These are phyloP conservation scores for Euphydryas editha DNA, from an alignment of 2,888 invertebrate genomes.

Conservation along the genomic window DNA sequence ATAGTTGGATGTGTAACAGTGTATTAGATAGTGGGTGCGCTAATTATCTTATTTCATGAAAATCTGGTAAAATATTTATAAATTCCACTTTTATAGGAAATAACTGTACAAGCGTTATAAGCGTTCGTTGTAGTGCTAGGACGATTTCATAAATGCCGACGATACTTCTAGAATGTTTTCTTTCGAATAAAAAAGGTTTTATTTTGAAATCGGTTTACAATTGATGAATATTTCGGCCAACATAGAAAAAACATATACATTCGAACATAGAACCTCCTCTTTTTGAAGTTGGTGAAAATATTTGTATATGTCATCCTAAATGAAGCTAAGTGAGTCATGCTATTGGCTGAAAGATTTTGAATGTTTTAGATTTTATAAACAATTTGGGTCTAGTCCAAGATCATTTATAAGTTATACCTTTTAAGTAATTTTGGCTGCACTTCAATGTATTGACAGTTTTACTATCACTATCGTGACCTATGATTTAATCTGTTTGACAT, in stretches of 20 bases:
- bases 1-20: no score
- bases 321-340: slow-evolving; percentile 11
- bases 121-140: no score
- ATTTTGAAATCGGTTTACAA: no score
- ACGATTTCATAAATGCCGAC: no score
- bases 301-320: neutral
- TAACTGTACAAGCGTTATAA: no score
- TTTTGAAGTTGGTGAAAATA: neutral
- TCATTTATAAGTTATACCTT: slow-evolving; percentile 18
- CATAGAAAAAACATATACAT: neutral
- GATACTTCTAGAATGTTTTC: no score
- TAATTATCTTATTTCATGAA: no score
- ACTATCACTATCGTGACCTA: slow-evolving; percentile 19
- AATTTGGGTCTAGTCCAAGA: slow-evolving; percentile 14
- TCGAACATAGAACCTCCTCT: neutral
- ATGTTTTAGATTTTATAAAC: slow-evolving; percentile 11
- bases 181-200: no score
- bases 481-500: neutral
- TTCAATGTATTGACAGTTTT: slow-evolving; percentile 32
- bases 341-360: slow-evolving; percentile 9
- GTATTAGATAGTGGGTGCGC: no score
- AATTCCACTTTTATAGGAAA: no score
- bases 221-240: no score
- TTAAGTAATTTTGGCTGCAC: slow-evolving; percentile 21
- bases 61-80: no score